phyloP scores from a whole-genome alignment of 2,113 vertebrate species.

The Spea multiplicata region DNA sequence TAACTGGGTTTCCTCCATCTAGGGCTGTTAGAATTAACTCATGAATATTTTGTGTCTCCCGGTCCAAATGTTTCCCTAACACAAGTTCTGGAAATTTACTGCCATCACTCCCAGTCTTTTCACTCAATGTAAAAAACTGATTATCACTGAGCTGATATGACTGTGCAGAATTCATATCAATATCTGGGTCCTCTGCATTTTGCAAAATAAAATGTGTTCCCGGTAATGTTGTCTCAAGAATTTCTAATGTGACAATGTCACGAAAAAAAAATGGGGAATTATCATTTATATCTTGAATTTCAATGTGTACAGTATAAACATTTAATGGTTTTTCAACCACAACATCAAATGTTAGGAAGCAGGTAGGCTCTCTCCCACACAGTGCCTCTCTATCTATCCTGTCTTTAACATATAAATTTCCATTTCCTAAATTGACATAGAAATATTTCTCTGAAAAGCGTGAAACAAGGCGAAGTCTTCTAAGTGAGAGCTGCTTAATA shows the following conservation, averaged over 20 bases:
- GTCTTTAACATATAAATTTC: slow-evolving; percentile 57
- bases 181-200: slow-evolving; percentile 61
- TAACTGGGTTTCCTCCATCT: slow-evolving; percentile 54
- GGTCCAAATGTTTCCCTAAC: slow-evolving; percentile 56
- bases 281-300: slow-evolving; percentile 71
- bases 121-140: slow-evolving; percentile 60
- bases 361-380: slow-evolving; percentile 54
- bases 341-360: slow-evolving; percentile 65
- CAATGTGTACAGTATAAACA: slow-evolving; percentile 60
- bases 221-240: slow-evolving; percentile 57
- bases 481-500: slow-evolving; percentile 57
- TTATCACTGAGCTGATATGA: slow-evolving; percentile 57
- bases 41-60: slow-evolving; percentile 50
- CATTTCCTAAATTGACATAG: slow-evolving; percentile 55
- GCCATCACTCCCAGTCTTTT: slow-evolving; percentile 55
- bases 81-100: slow-evolving; percentile 57
- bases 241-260: slow-evolving; percentile 59
- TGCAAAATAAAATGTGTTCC: slow-evolving; percentile 60
- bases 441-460: slow-evolving; percentile 61
- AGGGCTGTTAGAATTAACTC: slow-evolving; percentile 54
- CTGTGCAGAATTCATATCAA: slow-evolving; percentile 62
- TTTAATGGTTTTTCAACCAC: slow-evolving; percentile 66
- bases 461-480: slow-evolving; percentile 69
- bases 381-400: slow-evolving; percentile 65
- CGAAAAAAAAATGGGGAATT: slow-evolving; percentile 65